phyloP scores from a whole-genome alignment of 2,888 invertebrate genomes.

The Xiphydria camelus region DNA sequence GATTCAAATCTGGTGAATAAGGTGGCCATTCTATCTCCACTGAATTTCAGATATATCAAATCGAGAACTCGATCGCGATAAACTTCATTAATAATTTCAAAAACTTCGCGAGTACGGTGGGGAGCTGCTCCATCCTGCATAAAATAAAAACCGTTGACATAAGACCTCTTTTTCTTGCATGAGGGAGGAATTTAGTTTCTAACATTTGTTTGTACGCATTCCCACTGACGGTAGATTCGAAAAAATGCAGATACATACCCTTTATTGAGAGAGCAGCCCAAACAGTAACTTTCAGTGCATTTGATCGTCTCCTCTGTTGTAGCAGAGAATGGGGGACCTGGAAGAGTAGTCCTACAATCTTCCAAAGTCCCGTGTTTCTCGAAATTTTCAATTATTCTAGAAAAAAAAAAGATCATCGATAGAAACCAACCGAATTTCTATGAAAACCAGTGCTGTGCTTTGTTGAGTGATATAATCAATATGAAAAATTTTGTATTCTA shows the following conservation, averaged over 20 bases:
- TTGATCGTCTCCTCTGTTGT: too few relatives aligned
- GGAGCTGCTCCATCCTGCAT: slow-evolving; percentile 1
- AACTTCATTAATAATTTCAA: neutral
- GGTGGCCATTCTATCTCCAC: neutral
- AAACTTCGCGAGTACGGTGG: slow-evolving; percentile 3
- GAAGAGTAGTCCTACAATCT: too few relatives aligned
- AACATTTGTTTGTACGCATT: slow-evolving; percentile 1
- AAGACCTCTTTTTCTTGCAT: slow-evolving; percentile 2
- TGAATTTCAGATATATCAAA: slow-evolving; percentile 2
- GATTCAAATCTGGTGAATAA: neutral
- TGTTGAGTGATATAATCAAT: too few relatives aligned
- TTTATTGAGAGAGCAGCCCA: slow-evolving; percentile 8
- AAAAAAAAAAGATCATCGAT: too few relatives aligned
- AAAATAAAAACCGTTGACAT: neutral
- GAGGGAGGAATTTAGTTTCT: slow-evolving; percentile 4
- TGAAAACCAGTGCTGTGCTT: too few relatives aligned
- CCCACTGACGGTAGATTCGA: neutral
- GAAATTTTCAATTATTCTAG: too few relatives aligned
- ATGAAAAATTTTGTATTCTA: slow-evolving; percentile 8
- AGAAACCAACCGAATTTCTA: too few relatives aligned
- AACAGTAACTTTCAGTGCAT: slow-evolving; percentile 5
- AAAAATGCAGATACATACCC: slow-evolving; percentile 7
- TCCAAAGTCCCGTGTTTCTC: too few relatives aligned
- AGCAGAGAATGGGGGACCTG: too few relatives aligned
- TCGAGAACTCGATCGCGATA: slow-evolving; percentile 5